These are phyloP conservation scores for Cladopsammia gracilis DNA, from an alignment of 64 coral and sea anemone species.

Conservation along the genomic window DNA sequence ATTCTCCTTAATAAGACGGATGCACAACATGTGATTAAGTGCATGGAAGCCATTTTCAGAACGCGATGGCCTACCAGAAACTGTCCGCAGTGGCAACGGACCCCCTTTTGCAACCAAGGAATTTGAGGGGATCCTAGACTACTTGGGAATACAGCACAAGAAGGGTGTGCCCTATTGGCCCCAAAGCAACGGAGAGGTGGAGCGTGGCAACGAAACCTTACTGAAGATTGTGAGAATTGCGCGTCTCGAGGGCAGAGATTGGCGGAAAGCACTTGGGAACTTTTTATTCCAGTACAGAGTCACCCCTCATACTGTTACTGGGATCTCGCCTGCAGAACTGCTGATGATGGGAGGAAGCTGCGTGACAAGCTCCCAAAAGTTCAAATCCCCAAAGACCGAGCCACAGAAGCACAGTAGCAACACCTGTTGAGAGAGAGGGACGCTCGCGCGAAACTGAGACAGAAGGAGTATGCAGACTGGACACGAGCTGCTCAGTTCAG, in stretches of 20 bases:
- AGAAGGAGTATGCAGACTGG: slow-evolving; percentile 63
- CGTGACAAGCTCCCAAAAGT: not conserved
- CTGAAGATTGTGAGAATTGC: not conserved
- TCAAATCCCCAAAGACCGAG: not conserved
- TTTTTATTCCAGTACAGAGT: not conserved
- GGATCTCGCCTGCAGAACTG: not conserved
- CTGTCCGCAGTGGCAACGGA: slow-evolving; percentile 63
- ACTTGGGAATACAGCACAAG: not conserved
- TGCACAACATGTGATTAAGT: slow-evolving; percentile 29
- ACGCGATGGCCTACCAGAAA: slow-evolving; percentile 65
- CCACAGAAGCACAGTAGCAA: slow-evolving; percentile 67
- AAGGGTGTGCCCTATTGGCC: not conserved
- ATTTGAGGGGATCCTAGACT: slow-evolving; percentile 24
- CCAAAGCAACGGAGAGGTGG: not conserved
- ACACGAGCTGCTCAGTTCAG: slow-evolving; percentile 39
- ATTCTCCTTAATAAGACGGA: slow-evolving; percentile 48
- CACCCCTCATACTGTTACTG: not conserved
- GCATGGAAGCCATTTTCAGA: slow-evolving; percentile 49
- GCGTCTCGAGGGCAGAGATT: not conserved
- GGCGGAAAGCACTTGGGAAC: not conserved
- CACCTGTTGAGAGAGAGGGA: slow-evolving; percentile 63
- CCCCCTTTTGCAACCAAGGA: slow-evolving; percentile 52
- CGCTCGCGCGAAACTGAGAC: slow-evolving; percentile 53
- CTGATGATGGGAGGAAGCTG: slow-evolving; percentile 10
- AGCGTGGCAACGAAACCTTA: too few species aligned